Evolutionary conservation across 2,113 vertebrate genomes (phyloP).

Genomic region (Mesembrinibis cayennensis): DNA sequence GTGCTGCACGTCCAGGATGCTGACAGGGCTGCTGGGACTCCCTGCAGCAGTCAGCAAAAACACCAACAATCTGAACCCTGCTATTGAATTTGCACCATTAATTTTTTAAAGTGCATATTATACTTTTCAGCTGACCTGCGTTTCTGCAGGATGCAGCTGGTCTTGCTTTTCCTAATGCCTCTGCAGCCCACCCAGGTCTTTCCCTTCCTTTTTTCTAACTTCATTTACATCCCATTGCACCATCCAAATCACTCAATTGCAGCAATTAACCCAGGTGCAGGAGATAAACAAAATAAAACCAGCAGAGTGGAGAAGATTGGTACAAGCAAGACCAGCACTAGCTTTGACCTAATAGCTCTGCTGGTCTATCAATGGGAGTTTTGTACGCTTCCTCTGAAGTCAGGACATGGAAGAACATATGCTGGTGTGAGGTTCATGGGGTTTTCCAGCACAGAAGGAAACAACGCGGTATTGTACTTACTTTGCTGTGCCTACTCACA

Average conservation of each 20-base stretch:
- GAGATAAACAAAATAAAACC: slow-evolving; percentile 30
- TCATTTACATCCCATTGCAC: slow-evolving; percentile 21
- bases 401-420: not conserved
- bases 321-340: not conserved
- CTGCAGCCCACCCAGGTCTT: slow-evolving; percentile 50
- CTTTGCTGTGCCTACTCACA: not conserved
- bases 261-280: slow-evolving; percentile 52
- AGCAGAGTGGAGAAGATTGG: not conserved
- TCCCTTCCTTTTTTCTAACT: not conserved
- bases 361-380: not conserved
- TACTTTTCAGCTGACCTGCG: not conserved
- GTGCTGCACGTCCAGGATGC: not conserved
- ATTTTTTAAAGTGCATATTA: not conserved
- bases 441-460: not conserved
- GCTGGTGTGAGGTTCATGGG: not conserved
- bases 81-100: not conserved
- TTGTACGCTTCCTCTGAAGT: not conserved
- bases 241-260: not conserved
- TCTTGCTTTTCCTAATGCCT: slow-evolving; percentile 19
- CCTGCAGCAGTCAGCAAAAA: not conserved
- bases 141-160: slow-evolving; percentile 60
- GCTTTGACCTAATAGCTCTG: not conserved
- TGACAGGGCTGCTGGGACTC: not conserved
- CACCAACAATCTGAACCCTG: not conserved
- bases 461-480: rapidly evolving